A percentile compares a stretch with the other conserved stretches of the same genome.
These are phyloP conservation scores for Mythimna pallens DNA, from an alignment of 2,888 invertebrate genomes.

Conservation along the genomic window DNA sequence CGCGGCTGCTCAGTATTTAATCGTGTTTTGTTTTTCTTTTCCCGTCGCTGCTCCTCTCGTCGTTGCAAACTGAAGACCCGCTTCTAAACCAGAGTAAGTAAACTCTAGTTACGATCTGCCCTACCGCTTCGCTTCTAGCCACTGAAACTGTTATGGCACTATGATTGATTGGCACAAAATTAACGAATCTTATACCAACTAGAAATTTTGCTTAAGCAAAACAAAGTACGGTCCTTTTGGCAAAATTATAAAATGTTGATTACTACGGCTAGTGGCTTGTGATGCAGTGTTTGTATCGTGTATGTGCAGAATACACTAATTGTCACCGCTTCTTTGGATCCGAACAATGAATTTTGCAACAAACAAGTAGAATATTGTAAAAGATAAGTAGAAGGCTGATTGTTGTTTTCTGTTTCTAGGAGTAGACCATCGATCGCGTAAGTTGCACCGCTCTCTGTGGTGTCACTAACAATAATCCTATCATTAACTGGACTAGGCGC, in stretches of 20 bases:
- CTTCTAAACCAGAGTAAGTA: slow-evolving; percentile 93
- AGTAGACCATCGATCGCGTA: slow-evolving; percentile 91
- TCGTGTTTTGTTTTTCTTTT: slow-evolving; percentile 79
- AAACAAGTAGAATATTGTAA: slow-evolving; percentile 76
- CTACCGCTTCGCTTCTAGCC: slow-evolving; percentile 85
- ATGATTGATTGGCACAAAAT: slow-evolving; percentile 81
- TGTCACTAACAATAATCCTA: slow-evolving; percentile 88
- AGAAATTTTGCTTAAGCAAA: slow-evolving; percentile 68
- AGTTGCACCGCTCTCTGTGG: slow-evolving; percentile 91
- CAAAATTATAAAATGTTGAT: slow-evolving; percentile 75
- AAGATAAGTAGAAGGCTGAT: slow-evolving; percentile 86
- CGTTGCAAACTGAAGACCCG: slow-evolving; percentile 90
- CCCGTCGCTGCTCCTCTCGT: slow-evolving; percentile 82
- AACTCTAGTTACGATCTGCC: slow-evolving; percentile 63
- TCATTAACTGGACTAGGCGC: slow-evolving; percentile 84
- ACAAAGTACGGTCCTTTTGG: slow-evolving; percentile 54
- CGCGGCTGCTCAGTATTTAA: slow-evolving; percentile 74
- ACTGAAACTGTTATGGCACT: slow-evolving; percentile 75
- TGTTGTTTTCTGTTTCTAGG: slow-evolving; percentile 91
- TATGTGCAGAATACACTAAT: slow-evolving; percentile 81
- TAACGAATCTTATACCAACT: slow-evolving; percentile 68
- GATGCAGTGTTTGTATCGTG: slow-evolving; percentile 82
- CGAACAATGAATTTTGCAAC: slow-evolving; percentile 74
- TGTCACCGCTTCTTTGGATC: slow-evolving; percentile 82
- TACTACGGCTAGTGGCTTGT: slow-evolving; percentile 73